A percentile compares a stretch with the other conserved stretches of the same genome.
Evolutionary conservation across 2,888 invertebrate genomes (phyloP).

Genomic region (Ectobius pallidus): DNA sequence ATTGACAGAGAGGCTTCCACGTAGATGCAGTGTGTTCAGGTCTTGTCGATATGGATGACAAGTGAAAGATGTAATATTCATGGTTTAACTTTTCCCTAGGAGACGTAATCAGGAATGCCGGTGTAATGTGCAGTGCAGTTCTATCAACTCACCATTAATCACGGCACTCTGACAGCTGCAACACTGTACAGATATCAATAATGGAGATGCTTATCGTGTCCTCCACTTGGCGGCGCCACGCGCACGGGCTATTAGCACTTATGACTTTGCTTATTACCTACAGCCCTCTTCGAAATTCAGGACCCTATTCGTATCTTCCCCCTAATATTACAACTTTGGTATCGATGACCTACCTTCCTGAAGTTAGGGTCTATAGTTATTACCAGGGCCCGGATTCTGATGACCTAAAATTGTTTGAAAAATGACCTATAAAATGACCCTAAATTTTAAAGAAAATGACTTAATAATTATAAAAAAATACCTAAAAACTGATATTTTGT

Average conservation of each 20-base stretch:
- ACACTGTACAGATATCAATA: conserved; percentile 31
- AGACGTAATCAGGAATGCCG: conserved; percentile 24
- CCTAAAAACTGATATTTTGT: too few relatives aligned
- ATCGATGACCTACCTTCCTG: neutral
- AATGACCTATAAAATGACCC: too few relatives aligned
- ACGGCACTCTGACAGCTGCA: conserved; percentile 24
- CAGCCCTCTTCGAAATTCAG: neutral
- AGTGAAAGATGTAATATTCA: conserved; percentile 23
- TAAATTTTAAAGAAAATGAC: too few relatives aligned
- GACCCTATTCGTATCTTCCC: neutral
- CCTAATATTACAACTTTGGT: neutral
- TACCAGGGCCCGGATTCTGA: too few relatives aligned
- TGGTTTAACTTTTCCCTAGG: conserved; percentile 14
- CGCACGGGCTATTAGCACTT: conserved; percentile 19
- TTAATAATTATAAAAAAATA: too few relatives aligned
- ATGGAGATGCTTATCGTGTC: conserved; percentile 31
- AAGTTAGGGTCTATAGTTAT: too few relatives aligned
- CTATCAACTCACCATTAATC: conserved; percentile 28
- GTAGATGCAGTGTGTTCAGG: too few relatives aligned
- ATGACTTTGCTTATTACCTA: neutral
- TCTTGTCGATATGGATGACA: too few relatives aligned
- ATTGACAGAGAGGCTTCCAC: too few relatives aligned
- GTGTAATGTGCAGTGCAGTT: conserved; percentile 17
- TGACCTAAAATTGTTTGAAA: too few relatives aligned
- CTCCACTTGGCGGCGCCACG: conserved; percentile 24